A percentile compares a stretch with the other conserved stretches of the same genome.
Conservation (phyloP, 2,888 invertebrate genomes). For the Ryuthela nishihirai region DNA sequence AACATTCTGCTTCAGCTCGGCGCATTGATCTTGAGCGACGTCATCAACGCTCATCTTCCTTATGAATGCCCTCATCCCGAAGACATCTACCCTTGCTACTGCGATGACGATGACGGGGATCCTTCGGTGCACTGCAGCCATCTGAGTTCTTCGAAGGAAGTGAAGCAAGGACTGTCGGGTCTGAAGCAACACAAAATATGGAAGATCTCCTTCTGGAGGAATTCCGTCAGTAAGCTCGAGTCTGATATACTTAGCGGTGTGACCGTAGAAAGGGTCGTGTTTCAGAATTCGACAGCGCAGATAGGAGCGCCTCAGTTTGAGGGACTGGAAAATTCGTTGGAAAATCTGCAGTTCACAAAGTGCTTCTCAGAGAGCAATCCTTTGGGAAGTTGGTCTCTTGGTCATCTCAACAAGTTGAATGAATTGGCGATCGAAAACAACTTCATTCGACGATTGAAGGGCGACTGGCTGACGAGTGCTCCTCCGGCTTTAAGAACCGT, state of each 20-base stretch:
- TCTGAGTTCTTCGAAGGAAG: conserved; percentile 11
- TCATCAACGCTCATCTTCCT: not conserved
- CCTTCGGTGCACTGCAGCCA: conserved; percentile 22
- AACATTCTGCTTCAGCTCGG: not conserved
- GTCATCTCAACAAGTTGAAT: conserved; percentile 14
- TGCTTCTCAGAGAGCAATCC: conserved; percentile 19
- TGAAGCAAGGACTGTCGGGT: conserved; percentile 8
- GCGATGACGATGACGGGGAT: conserved; percentile 25
- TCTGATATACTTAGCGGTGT: conserved; percentile 18
- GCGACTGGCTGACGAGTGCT: conserved; percentile 15
- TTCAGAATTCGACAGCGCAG: conserved; percentile 25
- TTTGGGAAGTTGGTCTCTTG: conserved; percentile 11
- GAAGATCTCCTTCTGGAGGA: conserved; percentile 32
- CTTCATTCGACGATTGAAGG: conserved; percentile 6
- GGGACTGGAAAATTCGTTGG: conserved; percentile 13
- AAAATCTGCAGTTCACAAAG: conserved; percentile 11
- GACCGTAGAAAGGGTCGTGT: conserved; percentile 14
- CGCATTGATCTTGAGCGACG: no score
- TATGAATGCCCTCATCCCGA: conserved; percentile 25
- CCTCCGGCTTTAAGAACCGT: conserved; percentile 10
- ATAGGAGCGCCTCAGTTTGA: conserved; percentile 18
- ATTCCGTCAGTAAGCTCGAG: conserved; percentile 20
- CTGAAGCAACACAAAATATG: conserved; percentile 13
- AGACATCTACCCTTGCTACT: conserved; percentile 27
- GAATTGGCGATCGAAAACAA: conserved; percentile 22